phyloP scores from a whole-genome alignment of 1,140 invertebrate species.

The Ostrea denselamellosa region DNA sequence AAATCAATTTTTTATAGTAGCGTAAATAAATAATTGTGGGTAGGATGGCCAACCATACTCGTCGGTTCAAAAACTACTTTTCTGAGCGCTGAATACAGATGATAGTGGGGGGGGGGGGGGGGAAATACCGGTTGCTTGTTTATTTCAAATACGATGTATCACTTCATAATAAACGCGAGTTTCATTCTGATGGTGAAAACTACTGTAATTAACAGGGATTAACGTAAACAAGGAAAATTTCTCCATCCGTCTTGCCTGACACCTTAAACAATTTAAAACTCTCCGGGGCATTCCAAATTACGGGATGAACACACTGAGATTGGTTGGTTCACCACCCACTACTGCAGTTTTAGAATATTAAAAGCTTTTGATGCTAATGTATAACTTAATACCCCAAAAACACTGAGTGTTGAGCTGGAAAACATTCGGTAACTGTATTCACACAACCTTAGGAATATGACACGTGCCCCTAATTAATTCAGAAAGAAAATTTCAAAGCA shows the following conservation, averaged over 20 bases:
- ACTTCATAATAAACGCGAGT: not conserved
- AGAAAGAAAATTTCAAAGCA: too few species aligned
- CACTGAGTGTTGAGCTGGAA: too few species aligned
- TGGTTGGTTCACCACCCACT: not conserved
- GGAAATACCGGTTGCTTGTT: not conserved
- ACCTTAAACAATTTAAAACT: conserved; percentile 1
- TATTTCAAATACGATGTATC: not conserved
- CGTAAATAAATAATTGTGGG: too few species aligned
- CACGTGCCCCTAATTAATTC: too few species aligned
- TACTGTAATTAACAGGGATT: not conserved
- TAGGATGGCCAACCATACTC: too few species aligned
- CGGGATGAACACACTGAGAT: not conserved
- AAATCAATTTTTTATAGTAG: too few species aligned
- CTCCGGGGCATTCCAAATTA: not conserved
- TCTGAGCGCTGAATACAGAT: not conserved
- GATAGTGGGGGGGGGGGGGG: not conserved
- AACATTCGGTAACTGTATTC: too few species aligned
- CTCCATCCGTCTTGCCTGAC: not conserved
- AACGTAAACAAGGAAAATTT: not conserved
- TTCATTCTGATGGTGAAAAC: conserved; percentile 12
- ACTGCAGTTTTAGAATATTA: not conserved
- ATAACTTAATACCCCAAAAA: not conserved
- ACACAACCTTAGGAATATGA: too few species aligned
- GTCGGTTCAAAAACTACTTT: not conserved
- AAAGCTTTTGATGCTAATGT: not conserved